These are phyloP conservation scores for Tenthredo mesomela DNA, from an alignment of 2,888 invertebrate species.

Conservation along the genomic window DNA sequence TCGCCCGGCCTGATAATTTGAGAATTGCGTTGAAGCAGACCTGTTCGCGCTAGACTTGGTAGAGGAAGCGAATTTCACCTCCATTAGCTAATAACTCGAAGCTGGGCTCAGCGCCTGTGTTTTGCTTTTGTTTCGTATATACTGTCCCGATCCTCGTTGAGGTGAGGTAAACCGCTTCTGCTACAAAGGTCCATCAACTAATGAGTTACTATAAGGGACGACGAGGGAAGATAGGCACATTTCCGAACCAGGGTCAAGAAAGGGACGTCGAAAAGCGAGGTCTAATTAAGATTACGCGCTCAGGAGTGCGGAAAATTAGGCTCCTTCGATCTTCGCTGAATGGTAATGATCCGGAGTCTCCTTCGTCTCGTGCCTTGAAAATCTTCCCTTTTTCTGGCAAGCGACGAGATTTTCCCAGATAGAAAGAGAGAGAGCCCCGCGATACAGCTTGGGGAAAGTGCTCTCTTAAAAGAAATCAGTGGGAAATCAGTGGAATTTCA, in stretches of 20 bases:
- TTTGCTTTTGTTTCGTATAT: slow-evolving; percentile 51
- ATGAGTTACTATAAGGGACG: slow-evolving; percentile 65
- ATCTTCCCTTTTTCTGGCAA: background rate
- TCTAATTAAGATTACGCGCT: slow-evolving; percentile 50
- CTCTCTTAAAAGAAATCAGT: too few relatives aligned
- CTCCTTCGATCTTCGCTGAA: slow-evolving; percentile 43
- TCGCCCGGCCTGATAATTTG: slow-evolving; percentile 58
- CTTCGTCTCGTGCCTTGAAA: background rate
- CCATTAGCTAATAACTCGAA: slow-evolving; percentile 72
- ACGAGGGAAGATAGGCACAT: slow-evolving; percentile 56
- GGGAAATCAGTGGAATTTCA: too few relatives aligned
- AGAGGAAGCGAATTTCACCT: slow-evolving; percentile 65
- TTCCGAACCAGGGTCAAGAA: slow-evolving; percentile 58
- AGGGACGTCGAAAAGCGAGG: slow-evolving; percentile 36
- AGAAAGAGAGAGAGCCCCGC: background rate
- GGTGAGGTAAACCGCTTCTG: slow-evolving; percentile 59
- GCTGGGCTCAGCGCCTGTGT: slow-evolving; percentile 53
- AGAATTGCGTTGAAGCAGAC: slow-evolving; percentile 60
- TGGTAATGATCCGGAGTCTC: slow-evolving; percentile 27
- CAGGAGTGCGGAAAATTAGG: slow-evolving; percentile 52
- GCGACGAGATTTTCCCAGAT: background rate
- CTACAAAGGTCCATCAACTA: slow-evolving; percentile 67
- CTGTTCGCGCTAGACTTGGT: slow-evolving; percentile 59
- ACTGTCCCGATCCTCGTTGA: slow-evolving; percentile 53
- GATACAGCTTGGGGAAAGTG: background rate